Percentiles rank a stretch among this genome's conserved stretches.
Conservation (phyloP, 2,888 invertebrate species). For the Callosobruchus maculatus region DNA sequence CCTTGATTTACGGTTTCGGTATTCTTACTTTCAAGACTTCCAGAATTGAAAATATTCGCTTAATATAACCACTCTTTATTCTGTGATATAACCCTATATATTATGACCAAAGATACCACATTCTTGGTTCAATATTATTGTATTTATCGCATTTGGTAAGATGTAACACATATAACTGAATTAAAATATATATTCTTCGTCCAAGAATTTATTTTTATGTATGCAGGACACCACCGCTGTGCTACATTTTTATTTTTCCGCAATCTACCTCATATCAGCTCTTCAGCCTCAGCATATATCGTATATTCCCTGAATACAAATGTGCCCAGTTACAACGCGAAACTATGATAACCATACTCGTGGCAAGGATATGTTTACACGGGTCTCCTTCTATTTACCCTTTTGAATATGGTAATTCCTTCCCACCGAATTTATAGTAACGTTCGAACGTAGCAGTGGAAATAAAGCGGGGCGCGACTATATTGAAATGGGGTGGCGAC, state of each 20-base stretch:
- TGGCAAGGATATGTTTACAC: background rate
- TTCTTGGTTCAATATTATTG: too few species aligned
- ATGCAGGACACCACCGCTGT: background rate
- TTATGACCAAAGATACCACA: too few species aligned
- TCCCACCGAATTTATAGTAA: slow-evolving; percentile 38
- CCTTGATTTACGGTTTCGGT: too few species aligned
- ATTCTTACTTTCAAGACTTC: too few species aligned
- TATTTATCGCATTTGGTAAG: too few species aligned
- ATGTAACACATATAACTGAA: too few species aligned
- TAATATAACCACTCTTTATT: too few species aligned
- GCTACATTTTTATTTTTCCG: background rate
- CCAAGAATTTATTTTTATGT: background rate
- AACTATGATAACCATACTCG: background rate
- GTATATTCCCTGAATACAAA: background rate
- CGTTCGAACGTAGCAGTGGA: slow-evolving; percentile 37
- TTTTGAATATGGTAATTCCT: background rate
- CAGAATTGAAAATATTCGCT: too few species aligned
- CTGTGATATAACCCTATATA: too few species aligned
- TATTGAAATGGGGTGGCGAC: slow-evolving; percentile 46
- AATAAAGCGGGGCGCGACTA: slow-evolving; percentile 31
- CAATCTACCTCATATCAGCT: background rate
- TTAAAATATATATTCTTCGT: too few species aligned
- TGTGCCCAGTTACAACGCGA: background rate
- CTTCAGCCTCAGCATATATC: background rate
- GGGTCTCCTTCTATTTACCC: background rate